A percentile compares a stretch with the other conserved stretches of the same genome.
Evolutionary conservation across 2,888 invertebrate genomes (phyloP).

Genomic region (Congeria kusceri): DNA sequence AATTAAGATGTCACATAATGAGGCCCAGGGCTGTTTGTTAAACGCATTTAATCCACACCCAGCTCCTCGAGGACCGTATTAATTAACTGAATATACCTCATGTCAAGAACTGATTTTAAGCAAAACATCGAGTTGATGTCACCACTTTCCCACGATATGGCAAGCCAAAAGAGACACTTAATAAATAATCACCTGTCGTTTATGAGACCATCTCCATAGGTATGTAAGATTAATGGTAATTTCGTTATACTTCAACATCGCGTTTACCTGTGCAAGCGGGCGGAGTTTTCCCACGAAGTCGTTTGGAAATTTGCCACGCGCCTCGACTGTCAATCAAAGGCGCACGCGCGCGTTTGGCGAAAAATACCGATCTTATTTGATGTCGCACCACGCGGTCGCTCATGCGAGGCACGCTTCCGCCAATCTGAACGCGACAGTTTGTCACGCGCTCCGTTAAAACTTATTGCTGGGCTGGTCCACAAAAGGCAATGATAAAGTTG

Average conservation of each 20-base stretch:
- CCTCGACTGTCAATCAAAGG: conserved; percentile 54
- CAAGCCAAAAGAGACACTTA: conserved; percentile 41
- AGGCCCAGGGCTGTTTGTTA: too few species aligned
- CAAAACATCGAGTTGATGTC: neutral
- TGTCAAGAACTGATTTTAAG: neutral
- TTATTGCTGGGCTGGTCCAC: too few species aligned
- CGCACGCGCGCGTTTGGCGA: conserved; percentile 54
- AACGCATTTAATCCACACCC: too few species aligned
- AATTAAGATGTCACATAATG: too few species aligned
- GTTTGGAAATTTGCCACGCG: conserved; percentile 59
- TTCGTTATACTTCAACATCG: conserved; percentile 39
- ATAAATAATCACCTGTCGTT: conserved; percentile 61
- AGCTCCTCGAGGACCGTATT: too few species aligned
- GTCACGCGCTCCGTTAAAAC: too few species aligned
- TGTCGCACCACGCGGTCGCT: conserved; percentile 26
- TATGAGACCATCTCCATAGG: conserved; percentile 50
- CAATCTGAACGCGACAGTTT: too few species aligned
- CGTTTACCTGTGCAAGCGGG: conserved; percentile 59
- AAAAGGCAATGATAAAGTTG: too few species aligned
- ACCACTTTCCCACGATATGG: conserved; percentile 60
- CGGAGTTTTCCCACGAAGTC: conserved; percentile 66
- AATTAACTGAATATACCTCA: neutral
- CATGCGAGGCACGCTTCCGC: conserved; percentile 11
- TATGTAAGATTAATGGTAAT: conserved; percentile 61
- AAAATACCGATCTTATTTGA: conserved; percentile 56